Percentiles rank a stretch among this genome's conserved stretches.
Conservation (phyloP, 2,888 invertebrate species). For the Drosophila yooni region DNA sequence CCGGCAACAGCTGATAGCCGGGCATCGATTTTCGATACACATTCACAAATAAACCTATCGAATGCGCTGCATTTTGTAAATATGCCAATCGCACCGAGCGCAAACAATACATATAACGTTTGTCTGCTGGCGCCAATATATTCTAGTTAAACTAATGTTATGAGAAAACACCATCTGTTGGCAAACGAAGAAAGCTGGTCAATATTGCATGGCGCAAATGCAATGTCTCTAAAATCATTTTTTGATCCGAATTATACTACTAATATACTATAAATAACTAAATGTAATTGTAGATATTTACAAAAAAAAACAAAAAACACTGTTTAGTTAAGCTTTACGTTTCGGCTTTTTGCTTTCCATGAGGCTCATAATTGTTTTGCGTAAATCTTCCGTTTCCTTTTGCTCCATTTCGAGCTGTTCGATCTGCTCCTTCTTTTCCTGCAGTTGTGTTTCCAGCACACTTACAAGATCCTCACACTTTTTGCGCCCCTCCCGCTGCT, state of each 20-base stretch:
- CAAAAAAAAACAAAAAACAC: neutral
- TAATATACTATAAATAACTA: slow-evolving; percentile 5
- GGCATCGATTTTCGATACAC: neutral
- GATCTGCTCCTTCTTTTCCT: slow-evolving; percentile 83
- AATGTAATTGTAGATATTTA: neutral
- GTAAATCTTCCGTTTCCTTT: slow-evolving; percentile 84
- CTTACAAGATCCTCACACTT: slow-evolving; percentile 83
- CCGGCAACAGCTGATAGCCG: slow-evolving; percentile 49
- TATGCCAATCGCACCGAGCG: neutral
- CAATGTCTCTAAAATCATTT: neutral
- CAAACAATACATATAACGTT: neutral
- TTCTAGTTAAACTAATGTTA: neutral
- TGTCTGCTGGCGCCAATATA: slow-evolving; percentile 16
- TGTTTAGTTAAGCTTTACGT: slow-evolving; percentile 62
- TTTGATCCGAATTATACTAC: neutral
- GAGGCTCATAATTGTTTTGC: slow-evolving; percentile 84
- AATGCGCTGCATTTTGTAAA: neutral
- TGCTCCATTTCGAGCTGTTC: slow-evolving; percentile 82
- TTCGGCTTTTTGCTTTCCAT: slow-evolving; percentile 85
- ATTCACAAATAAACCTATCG: neutral
- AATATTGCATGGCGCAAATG: no score
- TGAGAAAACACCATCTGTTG: no score
- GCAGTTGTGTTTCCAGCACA: slow-evolving; percentile 82
- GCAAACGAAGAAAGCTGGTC: no score
- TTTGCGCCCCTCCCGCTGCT: slow-evolving; percentile 82